Percentiles rank a stretch among this genome's conserved stretches.
phyloP scores from a whole-genome alignment of 2,888 invertebrate species.

The Periphyllus acericola region DNA sequence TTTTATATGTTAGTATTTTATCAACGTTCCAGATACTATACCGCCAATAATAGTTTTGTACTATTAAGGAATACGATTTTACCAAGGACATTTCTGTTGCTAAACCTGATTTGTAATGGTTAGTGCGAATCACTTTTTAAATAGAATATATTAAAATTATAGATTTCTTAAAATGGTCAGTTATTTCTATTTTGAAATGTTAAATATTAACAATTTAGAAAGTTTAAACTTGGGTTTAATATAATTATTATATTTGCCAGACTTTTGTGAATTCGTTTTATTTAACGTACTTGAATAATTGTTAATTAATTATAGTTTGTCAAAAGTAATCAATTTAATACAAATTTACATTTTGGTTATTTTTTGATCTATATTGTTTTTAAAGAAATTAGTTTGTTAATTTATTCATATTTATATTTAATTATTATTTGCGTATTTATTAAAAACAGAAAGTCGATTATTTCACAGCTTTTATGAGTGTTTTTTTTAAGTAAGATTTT shows the following conservation, averaged over 20 bases:
- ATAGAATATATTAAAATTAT: not conserved
- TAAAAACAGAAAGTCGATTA: not conserved
- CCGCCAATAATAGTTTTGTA: conserved; percentile 14
- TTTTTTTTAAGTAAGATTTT: not conserved
- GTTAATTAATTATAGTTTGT: not conserved
- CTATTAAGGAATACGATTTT: conserved; percentile 48
- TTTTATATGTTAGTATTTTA: conserved; percentile 24
- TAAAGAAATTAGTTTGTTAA: conserved; percentile 5
- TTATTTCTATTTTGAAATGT: not conserved
- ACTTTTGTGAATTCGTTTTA: not conserved
- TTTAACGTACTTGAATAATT: not conserved
- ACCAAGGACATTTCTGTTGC: conserved; percentile 46
- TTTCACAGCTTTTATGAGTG: not conserved
- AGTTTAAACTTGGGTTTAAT: not conserved
- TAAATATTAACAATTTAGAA: not conserved
- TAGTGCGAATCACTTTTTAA: conserved; percentile 30
- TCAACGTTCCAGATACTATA: conserved; percentile 8
- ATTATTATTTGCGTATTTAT: not conserved
- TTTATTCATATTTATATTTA: not conserved
- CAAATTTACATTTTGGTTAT: not conserved
- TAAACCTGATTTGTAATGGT: conserved; percentile 52
- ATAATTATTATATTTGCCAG: not conserved
- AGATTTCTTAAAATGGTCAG: conserved; percentile 4
- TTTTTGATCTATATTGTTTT: not conserved
- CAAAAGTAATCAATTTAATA: not conserved